A percentile compares a stretch with the other conserved stretches of the same genome.
Evolutionary conservation across 2,113 vertebrate genomes (phyloP).

Genomic region (Nymphicus hollandicus): DNA sequence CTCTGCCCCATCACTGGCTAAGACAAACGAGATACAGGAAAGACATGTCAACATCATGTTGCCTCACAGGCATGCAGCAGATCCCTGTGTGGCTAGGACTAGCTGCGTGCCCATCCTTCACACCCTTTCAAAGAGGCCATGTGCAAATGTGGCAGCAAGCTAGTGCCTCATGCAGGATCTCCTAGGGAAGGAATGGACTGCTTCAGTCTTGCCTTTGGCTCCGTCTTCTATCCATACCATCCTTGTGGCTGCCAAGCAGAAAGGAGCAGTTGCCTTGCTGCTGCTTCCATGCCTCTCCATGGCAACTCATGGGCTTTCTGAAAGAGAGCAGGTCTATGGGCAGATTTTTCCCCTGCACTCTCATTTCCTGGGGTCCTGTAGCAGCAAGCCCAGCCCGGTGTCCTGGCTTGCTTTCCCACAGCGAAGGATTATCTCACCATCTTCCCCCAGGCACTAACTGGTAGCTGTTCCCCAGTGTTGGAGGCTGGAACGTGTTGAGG

Average conservation of each 20-base stretch:
- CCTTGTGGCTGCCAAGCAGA: neutral
- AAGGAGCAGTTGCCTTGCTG: neutral
- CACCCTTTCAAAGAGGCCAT: neutral
- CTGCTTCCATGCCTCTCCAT: neutral
- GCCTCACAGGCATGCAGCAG: fast-evolving
- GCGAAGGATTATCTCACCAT: constrained; percentile 29
- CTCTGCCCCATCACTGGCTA: neutral
- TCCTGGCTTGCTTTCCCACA: constrained; percentile 32
- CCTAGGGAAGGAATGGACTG: neutral
- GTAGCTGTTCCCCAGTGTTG: neutral
- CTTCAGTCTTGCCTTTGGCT: neutral
- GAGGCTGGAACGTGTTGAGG: neutral
- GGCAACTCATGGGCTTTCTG: neutral
- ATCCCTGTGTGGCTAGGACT: neutral
- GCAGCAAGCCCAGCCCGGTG: constrained; percentile 17
- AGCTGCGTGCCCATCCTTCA: neutral
- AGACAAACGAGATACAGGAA: neutral
- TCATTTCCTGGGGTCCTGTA: constrained; percentile 54
- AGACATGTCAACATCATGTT: fast-evolving
- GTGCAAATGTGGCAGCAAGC: neutral
- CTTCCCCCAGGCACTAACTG: constrained; percentile 8
- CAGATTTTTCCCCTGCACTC: neutral
- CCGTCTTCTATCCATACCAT: neutral
- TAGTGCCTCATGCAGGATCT: neutral
- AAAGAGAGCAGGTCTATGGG: neutral